Conservation (phyloP, 1,140 invertebrate genomes). For the Lucilia cuprina region DNA sequence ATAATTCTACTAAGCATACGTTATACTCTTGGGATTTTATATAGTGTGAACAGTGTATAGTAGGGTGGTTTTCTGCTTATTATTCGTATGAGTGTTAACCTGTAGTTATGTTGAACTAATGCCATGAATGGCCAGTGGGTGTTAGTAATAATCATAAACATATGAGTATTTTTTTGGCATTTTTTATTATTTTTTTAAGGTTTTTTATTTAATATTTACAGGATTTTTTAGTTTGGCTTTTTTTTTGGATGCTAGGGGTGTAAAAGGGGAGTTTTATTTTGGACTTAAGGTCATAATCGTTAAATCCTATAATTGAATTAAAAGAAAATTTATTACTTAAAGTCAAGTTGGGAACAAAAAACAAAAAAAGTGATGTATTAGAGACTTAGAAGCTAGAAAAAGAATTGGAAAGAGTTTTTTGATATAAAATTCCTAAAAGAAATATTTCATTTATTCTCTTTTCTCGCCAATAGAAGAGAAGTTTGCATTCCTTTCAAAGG, state of each 20-base stretch:
- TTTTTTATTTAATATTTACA: background rate
- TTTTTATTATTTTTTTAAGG: background rate
- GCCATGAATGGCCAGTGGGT: background rate
- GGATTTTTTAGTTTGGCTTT: background rate
- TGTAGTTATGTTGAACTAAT: background rate
- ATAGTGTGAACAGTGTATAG: background rate
- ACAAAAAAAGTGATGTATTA: background rate
- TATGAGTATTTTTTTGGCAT: background rate
- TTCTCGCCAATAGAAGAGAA: too few species aligned
- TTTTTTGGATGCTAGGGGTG: too few species aligned
- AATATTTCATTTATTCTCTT: too few species aligned
- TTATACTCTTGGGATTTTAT: background rate
- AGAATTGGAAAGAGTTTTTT: too few species aligned
- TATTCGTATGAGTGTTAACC: background rate
- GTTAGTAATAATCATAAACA: background rate
- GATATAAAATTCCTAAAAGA: too few species aligned
- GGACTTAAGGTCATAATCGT: background rate
- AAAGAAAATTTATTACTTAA: background rate
- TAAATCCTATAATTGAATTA: conserved; percentile 16
- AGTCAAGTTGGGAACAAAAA: background rate
- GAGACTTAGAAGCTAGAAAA: background rate
- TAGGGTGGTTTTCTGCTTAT: background rate
- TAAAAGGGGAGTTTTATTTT: background rate
- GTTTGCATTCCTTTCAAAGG: too few species aligned
- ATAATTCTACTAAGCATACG: background rate